Conservation (phyloP, 2,888 invertebrate species). For the Eilema sororculum region DNA sequence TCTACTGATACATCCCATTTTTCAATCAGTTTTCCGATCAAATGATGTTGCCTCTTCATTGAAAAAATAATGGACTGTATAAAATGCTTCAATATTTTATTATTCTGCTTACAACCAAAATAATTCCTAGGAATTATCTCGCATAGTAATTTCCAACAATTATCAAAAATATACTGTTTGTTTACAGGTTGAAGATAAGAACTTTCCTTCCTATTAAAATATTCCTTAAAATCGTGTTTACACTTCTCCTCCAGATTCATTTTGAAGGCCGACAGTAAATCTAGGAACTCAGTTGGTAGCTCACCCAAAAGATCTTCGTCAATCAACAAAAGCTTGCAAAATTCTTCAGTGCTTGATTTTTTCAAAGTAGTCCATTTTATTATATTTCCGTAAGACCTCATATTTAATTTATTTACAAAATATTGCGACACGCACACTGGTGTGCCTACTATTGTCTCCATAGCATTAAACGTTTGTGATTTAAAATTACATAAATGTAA, state of each 20-base stretch:
- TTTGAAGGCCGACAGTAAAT: constrained; percentile 58
- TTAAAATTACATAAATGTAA: not conserved
- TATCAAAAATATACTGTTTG: constrained; percentile 65
- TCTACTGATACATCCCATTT: constrained; percentile 69
- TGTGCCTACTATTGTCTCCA: constrained; percentile 50
- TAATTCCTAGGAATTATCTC: constrained; percentile 72
- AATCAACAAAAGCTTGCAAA: constrained; percentile 57
- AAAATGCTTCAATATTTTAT: constrained; percentile 67
- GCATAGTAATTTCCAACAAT: constrained; percentile 61
- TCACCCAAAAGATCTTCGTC: constrained; percentile 55
- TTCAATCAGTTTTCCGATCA: constrained; percentile 55
- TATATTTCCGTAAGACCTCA: constrained; percentile 72
- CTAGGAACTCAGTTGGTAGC: constrained; percentile 54
- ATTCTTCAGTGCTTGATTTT: constrained; percentile 50
- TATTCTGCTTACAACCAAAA: constrained; percentile 69
- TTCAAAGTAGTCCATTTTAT: constrained; percentile 64
- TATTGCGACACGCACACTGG: constrained; percentile 71
- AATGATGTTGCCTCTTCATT: constrained; percentile 76
- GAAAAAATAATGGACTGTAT: constrained; percentile 66
- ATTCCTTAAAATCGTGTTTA: constrained; percentile 69
- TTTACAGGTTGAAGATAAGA: constrained; percentile 56
- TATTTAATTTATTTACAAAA: constrained; percentile 79
- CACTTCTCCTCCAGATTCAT: constrained; percentile 60
- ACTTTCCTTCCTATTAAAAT: constrained; percentile 52
- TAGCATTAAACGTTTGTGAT: constrained; percentile 23